phyloP scores from a whole-genome alignment of 2,113 vertebrate genomes.

The Fregetta grallaria region DNA sequence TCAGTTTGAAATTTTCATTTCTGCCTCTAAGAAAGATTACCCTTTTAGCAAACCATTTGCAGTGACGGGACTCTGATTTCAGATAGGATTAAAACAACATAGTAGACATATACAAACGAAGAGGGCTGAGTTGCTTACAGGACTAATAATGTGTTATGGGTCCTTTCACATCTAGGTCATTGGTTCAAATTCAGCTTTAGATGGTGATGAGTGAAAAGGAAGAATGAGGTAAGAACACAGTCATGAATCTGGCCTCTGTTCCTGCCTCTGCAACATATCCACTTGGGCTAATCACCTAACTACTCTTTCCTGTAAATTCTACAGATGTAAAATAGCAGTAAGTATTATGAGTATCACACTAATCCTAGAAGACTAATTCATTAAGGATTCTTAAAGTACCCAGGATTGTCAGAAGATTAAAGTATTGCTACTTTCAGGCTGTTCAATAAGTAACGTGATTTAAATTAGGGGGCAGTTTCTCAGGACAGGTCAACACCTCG shows the following conservation, averaged over 20 bases:
- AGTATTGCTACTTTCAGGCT: not conserved
- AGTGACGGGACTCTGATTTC: not conserved
- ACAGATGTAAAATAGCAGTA: not conserved
- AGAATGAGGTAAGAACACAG: slow-evolving; percentile 4
- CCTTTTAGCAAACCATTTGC: slow-evolving; percentile 24
- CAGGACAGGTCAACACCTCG: not conserved
- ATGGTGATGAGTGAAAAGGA: slow-evolving; percentile 35
- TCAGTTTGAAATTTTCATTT: not conserved
- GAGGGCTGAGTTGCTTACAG: not conserved
- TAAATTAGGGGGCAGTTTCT: not conserved
- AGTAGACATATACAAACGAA: slow-evolving; percentile 10
- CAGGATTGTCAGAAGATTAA: not conserved
- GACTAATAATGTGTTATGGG: slow-evolving; percentile 41
- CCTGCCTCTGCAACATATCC: not conserved
- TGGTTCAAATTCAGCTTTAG: slow-evolving; percentile 29
- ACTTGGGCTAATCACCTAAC: not conserved
- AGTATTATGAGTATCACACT: not conserved
- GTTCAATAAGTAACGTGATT: not conserved
- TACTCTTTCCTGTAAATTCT: not conserved
- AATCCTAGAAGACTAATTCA: not conserved
- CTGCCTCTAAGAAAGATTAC: slow-evolving; percentile 14
- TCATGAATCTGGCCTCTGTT: not conserved
- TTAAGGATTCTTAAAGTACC: not conserved
- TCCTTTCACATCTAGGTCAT: slow-evolving; percentile 52
- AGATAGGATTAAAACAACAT: slow-evolving; percentile 15